Conservation (phyloP, 2,888 invertebrate species). For the Exocentrus adspersus region DNA sequence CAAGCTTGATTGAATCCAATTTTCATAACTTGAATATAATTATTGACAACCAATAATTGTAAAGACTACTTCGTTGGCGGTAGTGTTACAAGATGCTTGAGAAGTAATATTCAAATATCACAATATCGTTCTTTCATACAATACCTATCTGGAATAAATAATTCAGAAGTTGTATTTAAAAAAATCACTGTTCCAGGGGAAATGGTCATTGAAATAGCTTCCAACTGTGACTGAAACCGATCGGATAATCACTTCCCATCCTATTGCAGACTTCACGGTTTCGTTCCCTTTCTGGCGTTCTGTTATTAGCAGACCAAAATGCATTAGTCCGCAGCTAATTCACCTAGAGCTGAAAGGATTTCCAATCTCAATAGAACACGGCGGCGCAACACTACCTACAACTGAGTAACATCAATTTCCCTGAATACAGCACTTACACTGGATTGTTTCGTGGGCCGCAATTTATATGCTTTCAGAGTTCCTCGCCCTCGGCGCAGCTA, state of each 20-base stretch:
- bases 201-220: too few species aligned
- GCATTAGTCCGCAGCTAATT: constrained; percentile 12
- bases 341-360: constrained; percentile 13
- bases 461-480: constrained; percentile 19
- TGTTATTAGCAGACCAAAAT: constrained; percentile 10
- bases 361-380: constrained; percentile 14
- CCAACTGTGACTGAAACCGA: background rate
- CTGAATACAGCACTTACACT: constrained; percentile 18
- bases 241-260: background rate
- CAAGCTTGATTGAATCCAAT: constrained; percentile 17
- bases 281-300: constrained; percentile 1
- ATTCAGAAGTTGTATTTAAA: too few species aligned
- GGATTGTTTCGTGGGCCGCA: constrained; percentile 22
- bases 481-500: constrained; percentile 4
- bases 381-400: constrained; percentile 9
- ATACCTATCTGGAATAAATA: too few species aligned
- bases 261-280: background rate
- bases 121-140: too few species aligned
- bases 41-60: too few species aligned
- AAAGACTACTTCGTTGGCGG: too few species aligned
- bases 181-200: too few species aligned
- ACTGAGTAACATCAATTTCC: constrained; percentile 21
- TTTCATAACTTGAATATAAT: background rate
- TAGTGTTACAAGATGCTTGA: too few species aligned
- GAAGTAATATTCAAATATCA: too few species aligned